Percentiles rank a stretch among this genome's conserved stretches.
These are phyloP conservation scores for Crematogaster levior DNA, from an alignment of 2,888 invertebrate genomes.

Conservation along the genomic window DNA sequence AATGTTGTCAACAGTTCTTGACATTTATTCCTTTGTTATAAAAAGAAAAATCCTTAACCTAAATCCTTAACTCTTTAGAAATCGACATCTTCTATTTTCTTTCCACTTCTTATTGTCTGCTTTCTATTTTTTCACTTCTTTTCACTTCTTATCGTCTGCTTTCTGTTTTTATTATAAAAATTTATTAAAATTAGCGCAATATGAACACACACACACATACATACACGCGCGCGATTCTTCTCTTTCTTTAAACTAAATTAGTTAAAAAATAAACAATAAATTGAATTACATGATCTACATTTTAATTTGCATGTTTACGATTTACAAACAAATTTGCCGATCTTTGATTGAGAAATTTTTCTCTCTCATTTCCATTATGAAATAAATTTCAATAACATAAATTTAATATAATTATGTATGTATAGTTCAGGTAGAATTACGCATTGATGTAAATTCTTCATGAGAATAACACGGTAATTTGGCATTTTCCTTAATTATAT, in stretches of 20 bases:
- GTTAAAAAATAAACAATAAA: background rate
- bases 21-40: constrained; percentile 7
- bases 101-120: background rate
- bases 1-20: background rate
- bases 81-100: background rate
- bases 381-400: background rate
- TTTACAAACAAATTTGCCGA: background rate
- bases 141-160: too few species aligned
- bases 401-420: background rate
- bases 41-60: background rate
- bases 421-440: background rate
- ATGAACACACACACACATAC: too few species aligned
- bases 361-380: background rate
- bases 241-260: background rate
- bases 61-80: background rate
- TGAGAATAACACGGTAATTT: background rate
- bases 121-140: too few species aligned
- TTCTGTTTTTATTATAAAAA: too few species aligned
- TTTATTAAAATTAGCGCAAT: background rate
- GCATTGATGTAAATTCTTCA: background rate
- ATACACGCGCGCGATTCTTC: too few species aligned
- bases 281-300: background rate
- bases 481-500: background rate
- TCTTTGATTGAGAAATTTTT: background rate
- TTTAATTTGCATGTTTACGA: constrained; percentile 1